Conservation (phyloP, 2,113 vertebrate species). For the Pygoscelis adeliae region DNA sequence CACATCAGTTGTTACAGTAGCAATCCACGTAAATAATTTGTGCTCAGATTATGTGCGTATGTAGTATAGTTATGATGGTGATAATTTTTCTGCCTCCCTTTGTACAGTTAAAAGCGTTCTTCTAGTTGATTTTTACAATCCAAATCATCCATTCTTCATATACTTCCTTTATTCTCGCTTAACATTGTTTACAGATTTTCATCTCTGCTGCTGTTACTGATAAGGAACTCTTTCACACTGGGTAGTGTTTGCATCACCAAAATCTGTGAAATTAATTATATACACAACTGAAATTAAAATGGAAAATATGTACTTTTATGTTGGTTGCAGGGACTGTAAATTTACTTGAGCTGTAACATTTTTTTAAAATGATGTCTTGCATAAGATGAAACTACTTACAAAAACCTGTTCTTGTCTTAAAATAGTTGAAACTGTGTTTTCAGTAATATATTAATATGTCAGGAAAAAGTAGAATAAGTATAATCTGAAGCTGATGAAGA, state of each 20-base stretch:
- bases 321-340: not conserved
- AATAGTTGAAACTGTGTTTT: not conserved
- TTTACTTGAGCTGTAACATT: not conserved
- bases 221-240: not conserved
- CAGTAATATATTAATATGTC: not conserved
- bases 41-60: fast-evolving
- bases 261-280: not conserved
- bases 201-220: not conserved
- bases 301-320: not conserved
- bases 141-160: not conserved
- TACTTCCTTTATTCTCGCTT: not conserved
- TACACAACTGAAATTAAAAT: not conserved
- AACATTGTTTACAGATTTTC: not conserved
- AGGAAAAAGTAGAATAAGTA: not conserved
- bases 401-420: not conserved
- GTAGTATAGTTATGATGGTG: not conserved
- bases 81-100: not conserved
- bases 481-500: not conserved
- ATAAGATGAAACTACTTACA: not conserved
- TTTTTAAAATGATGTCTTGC: not conserved
- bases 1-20: not conserved
- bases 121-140: not conserved
- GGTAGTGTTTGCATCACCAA: not conserved
- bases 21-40: not conserved
- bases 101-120: not conserved